A percentile compares a stretch with the other conserved stretches of the same genome.
These are phyloP conservation scores for Puma concolor DNA, from an alignment of 2,113 vertebrate genomes.

Conservation along the genomic window DNA sequence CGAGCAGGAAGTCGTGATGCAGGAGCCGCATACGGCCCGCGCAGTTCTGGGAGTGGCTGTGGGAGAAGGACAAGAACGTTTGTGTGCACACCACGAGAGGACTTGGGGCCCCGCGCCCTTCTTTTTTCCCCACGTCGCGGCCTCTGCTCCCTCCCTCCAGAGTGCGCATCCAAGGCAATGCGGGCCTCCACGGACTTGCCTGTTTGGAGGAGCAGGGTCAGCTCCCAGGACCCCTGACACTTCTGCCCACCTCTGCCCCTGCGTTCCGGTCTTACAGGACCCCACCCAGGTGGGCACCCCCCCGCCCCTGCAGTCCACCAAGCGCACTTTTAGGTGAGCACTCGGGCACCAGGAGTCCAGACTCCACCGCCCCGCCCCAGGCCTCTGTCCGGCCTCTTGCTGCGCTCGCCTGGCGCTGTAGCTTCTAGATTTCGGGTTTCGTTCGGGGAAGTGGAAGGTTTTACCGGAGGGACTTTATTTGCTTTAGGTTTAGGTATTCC, in stretches of 20 bases:
- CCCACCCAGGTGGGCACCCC: not conserved
- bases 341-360: too few species aligned
- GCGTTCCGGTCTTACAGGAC: not conserved
- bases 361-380: not conserved
- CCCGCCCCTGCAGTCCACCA: not conserved
- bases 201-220: not conserved
- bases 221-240: not conserved
- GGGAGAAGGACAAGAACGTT: not conserved
- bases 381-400: not conserved
- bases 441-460: not conserved
- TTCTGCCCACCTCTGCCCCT: not conserved
- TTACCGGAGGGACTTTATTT: not conserved
- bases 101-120: not conserved
- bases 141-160: not conserved
- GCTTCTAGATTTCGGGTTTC: not conserved
- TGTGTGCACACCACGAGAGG: not conserved
- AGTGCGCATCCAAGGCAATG: not conserved
- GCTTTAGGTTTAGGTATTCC: slow-evolving; percentile 1
- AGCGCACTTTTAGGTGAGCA: too few species aligned
- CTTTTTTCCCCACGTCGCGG: not conserved
- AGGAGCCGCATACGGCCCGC: too few species aligned
- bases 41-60: not conserved
- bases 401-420: not conserved
- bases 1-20: too few species aligned
- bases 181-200: not conserved